Evolutionary conservation across 2,888 invertebrate species (phyloP).

Genomic region (Drosophila kuntzei): DNA sequence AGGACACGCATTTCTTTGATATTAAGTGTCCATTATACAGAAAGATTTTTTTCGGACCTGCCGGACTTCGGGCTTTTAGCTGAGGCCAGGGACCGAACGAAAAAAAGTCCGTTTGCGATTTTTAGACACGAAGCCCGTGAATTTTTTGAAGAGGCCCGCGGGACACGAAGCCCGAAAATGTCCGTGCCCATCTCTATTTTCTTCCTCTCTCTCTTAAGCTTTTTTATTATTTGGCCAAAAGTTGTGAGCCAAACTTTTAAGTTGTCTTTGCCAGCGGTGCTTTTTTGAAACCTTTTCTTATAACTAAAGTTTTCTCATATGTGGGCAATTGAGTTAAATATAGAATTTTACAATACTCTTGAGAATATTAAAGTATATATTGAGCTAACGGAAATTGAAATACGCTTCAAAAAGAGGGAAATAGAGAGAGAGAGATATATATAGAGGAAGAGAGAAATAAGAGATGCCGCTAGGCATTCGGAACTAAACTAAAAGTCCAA

Average conservation of each 20-base stretch:
- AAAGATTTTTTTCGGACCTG: too few species aligned
- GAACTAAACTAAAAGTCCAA: conserved; percentile 34
- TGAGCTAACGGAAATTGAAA: conserved; percentile 28
- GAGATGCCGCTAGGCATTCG: conserved; percentile 23
- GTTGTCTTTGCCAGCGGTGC: conserved; percentile 6
- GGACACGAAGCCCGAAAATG: too few species aligned
- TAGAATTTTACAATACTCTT: conserved; percentile 4
- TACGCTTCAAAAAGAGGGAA: too few species aligned
- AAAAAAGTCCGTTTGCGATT: too few species aligned
- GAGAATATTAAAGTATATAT: neutral
- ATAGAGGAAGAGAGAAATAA: neutral
- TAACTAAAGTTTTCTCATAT: conserved; percentile 7
- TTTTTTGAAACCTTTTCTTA: neutral
- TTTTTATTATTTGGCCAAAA: neutral
- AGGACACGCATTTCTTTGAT: too few species aligned
- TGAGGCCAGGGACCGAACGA: too few species aligned
- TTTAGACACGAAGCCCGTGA: too few species aligned
- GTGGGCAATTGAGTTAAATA: conserved; percentile 7
- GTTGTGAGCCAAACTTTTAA: conserved; percentile 18
- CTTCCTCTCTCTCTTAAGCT: neutral
- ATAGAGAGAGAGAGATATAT: neutral
- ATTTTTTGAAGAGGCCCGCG: too few species aligned
- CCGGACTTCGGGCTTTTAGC: too few species aligned
- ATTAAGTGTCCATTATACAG: too few species aligned
- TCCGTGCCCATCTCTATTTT: too few species aligned